phyloP scores from a whole-genome alignment of 2,888 invertebrate genomes.

The Onchidella celtica region DNA sequence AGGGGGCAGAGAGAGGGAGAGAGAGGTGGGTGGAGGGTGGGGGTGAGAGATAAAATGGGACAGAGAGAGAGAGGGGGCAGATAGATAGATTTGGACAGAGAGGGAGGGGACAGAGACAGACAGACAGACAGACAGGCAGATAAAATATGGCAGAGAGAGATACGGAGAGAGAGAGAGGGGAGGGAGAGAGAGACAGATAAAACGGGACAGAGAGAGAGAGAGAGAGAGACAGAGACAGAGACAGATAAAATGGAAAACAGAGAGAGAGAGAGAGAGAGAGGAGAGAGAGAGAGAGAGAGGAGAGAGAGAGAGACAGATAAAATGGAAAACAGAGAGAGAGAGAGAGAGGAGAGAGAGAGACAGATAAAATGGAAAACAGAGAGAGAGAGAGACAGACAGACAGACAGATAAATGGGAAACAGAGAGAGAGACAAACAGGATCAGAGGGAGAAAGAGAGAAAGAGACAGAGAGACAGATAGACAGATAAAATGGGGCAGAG shows the following conservation, averaged over 20 bases:
- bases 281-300: neutral
- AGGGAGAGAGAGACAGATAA: neutral
- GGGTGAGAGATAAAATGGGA: neutral
- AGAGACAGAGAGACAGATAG: neutral
- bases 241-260: neutral
- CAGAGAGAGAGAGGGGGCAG: neutral
- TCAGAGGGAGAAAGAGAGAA: neutral
- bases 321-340: neutral
- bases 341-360: neutral
- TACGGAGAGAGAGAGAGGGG: neutral
- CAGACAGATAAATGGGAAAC: neutral
- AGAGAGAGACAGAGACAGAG: neutral
- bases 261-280: neutral
- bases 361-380: neutral
- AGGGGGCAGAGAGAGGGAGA: neutral
- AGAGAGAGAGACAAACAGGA: neutral
- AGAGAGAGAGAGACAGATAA: neutral
- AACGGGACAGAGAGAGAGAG: neutral
- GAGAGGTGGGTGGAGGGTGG: neutral
- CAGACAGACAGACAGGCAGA: neutral
- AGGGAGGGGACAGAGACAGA: neutral
- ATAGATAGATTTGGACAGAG: neutral
- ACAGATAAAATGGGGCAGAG: neutral
- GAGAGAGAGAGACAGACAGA: neutral
- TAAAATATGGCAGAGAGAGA: neutral